Base-by-base conservation (phyloP, 2,797 vertebrate genomes). In the Neosilurus mollespiculum region DNA sequence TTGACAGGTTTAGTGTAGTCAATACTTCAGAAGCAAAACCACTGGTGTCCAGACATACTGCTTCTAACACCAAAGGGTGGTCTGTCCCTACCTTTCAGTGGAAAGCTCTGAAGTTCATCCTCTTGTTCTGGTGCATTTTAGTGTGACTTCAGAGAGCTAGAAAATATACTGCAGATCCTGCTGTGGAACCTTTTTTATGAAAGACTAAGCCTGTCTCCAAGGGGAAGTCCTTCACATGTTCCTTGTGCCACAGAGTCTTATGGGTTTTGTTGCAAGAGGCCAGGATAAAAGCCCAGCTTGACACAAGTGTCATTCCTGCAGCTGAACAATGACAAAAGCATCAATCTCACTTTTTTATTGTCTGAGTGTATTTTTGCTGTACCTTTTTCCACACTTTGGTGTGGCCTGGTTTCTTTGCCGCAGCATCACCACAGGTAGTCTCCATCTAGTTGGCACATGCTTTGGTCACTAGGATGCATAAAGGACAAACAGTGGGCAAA, bases 401-500 rank as follows among this genome's bases (percentile, higher is more conserved):
- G 30, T 14, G 5, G 59, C 0, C 2, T 77, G 30, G 12, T 80
- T 81, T 79, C 14, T 85, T 53, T 56, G 30, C 51, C 66, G 9
- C 34, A 49, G 71, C 66, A 80, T 80, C 85, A 67, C 85, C 56
- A 62, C 56, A 18, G 81, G 76, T 87, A 87, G 78, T 80, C 70
- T 81, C 66, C 58, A 64, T 83, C 65, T 82, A 84, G 79, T 84
- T 69, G 70, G 61, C 62, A 81, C 78, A 85, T 88, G 56, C 84
- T 88, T 87, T 85, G 87, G 89, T 92, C 88, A 90, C 87, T 76
- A 86, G 78, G 90, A 91, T 89, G 87, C 88, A 86, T 85, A 86
- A 82, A 91, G 90, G 89, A 93, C 91, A 93, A 90, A 91, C 85
- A 86, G 78, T 88, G 88, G 82, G 87, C 86, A 65, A 85, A 85